Percentiles rank a stretch among this genome's conserved stretches.
These are phyloP conservation scores for Caenorhabditis afra DNA, from an alignment of 2,888 invertebrate genomes.

Conservation along the genomic window DNA sequence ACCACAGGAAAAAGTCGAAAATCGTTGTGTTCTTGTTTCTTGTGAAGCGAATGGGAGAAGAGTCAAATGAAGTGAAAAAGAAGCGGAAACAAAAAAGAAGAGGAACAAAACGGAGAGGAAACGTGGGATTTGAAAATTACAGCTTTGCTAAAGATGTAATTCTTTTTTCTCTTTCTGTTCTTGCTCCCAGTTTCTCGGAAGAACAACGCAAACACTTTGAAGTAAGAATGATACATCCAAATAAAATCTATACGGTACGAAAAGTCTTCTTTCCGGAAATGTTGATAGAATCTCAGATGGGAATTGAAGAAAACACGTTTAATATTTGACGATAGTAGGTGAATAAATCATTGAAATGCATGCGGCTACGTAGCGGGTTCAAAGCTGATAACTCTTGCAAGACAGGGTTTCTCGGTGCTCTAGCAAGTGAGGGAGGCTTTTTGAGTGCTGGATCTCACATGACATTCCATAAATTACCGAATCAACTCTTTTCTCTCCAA, in stretches of 20 bases:
- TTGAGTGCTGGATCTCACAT: slow-evolving; percentile 19
- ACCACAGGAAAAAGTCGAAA: slow-evolving; percentile 34
- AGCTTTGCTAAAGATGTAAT: slow-evolving; percentile 38
- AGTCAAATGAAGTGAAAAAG: slow-evolving; percentile 37
- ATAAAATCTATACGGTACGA: neutral
- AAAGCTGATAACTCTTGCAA: slow-evolving; percentile 48
- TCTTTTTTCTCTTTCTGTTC: slow-evolving; percentile 15
- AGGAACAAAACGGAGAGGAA: slow-evolving; percentile 22
- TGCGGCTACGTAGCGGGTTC: slow-evolving; percentile 11
- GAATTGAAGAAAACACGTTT: slow-evolving; percentile 37
- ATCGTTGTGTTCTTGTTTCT: slow-evolving; percentile 35
- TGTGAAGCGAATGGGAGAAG: slow-evolving; percentile 7
- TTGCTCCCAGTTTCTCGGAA: neutral
- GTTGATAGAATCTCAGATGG: slow-evolving; percentile 34
- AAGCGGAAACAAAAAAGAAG: neutral
- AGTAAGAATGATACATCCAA: too few relatives aligned
- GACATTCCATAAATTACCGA: slow-evolving; percentile 56
- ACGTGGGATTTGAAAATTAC: slow-evolving; percentile 55
- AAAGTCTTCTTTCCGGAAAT: slow-evolving; percentile 15
- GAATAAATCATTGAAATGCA: slow-evolving; percentile 35
- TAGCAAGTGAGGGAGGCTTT: neutral
- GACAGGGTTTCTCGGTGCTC: neutral
- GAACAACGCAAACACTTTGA: slow-evolving; percentile 10
- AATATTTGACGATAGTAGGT: slow-evolving; percentile 24
- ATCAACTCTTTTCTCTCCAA: slow-evolving; percentile 27